A percentile compares a stretch with the other conserved stretches of the same genome.
These are phyloP conservation scores for Boloria euphrosyne DNA, from an alignment of 2,888 invertebrate species.

Conservation along the genomic window DNA sequence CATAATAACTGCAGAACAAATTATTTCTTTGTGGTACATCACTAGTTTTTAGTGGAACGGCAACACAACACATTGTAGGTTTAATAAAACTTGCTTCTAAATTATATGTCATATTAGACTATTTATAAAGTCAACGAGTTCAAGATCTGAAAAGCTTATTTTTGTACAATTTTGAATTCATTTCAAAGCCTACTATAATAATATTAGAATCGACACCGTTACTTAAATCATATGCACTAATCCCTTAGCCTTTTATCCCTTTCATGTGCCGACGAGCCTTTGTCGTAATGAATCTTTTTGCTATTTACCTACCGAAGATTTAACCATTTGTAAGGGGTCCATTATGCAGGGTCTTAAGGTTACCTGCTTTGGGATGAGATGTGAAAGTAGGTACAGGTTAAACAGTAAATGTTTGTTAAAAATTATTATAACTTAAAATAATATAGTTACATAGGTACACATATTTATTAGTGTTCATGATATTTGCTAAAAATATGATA, in stretches of 20 bases:
- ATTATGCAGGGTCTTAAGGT: constrained; percentile 37
- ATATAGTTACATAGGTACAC: neutral
- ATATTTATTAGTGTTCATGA: too few relatives aligned
- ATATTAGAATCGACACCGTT: neutral
- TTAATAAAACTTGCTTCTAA: too few relatives aligned
- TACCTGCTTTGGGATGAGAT: constrained; percentile 37
- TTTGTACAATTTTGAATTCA: neutral
- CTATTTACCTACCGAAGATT: constrained; percentile 19
- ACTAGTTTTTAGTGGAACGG: neutral
- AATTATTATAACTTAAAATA: neutral
- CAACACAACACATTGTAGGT: too few relatives aligned
- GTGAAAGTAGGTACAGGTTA: constrained; percentile 37
- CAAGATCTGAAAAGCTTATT: too few relatives aligned
- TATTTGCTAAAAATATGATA: too few relatives aligned
- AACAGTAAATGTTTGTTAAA: constrained; percentile 14
- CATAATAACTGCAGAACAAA: too few relatives aligned
- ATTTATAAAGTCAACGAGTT: too few relatives aligned
- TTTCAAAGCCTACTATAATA: neutral
- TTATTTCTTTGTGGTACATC: neutral
- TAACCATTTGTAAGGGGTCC: constrained; percentile 29
- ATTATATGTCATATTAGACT: too few relatives aligned
- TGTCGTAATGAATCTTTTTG: constrained; percentile 15
- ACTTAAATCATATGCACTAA: constrained; percentile 10
- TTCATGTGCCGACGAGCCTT: constrained; percentile 9
- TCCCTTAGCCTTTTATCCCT: constrained; percentile 9